Conservation (phyloP, 2,797 vertebrate species). For the Acrossocheilus fasciatus region DNA sequence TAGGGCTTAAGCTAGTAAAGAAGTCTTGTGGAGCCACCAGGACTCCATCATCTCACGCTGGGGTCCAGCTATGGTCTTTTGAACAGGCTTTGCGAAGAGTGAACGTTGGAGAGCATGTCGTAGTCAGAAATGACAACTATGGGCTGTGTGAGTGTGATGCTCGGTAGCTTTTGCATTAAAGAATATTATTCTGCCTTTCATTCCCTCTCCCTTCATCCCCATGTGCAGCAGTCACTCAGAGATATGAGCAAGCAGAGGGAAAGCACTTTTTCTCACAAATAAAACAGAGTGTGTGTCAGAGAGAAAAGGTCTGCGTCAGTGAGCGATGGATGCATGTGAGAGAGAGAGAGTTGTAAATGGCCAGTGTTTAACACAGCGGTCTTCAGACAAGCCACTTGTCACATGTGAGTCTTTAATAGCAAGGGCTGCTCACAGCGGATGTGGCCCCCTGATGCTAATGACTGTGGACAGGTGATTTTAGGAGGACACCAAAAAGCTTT, state of each 20-base stretch:
- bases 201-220: conserved; percentile 10
- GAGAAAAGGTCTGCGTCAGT: conserved; percentile 25
- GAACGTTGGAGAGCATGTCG: conserved; percentile 14
- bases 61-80: conserved; percentile 1
- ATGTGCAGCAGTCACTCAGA: conserved; percentile 23
- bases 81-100: conserved; percentile 2
- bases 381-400: conserved; percentile 31
- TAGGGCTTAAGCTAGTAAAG: not conserved
- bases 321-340: not conserved
- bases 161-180: conserved; percentile 13
- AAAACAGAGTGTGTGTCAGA: not conserved
- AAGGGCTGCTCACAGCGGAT: conserved; percentile 22
- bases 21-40: conserved; percentile 4
- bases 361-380: conserved; percentile 39
- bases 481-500: conserved; percentile 67
- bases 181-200: conserved; percentile 8
- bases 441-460: conserved; percentile 59
- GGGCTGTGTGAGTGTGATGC: not conserved
- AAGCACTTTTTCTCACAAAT: conserved; percentile 28
- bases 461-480: conserved; percentile 66
- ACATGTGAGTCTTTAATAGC: conserved; percentile 39
- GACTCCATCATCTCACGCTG: not conserved
- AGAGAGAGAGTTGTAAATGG: conserved; percentile 51
- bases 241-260: conserved; percentile 15
- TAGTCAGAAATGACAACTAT: conserved; percentile 5